Percentiles rank a stretch among this genome's conserved stretches.
phyloP scores from a whole-genome alignment of 2,113 vertebrate genomes.

The Nerophis ophidion region DNA sequence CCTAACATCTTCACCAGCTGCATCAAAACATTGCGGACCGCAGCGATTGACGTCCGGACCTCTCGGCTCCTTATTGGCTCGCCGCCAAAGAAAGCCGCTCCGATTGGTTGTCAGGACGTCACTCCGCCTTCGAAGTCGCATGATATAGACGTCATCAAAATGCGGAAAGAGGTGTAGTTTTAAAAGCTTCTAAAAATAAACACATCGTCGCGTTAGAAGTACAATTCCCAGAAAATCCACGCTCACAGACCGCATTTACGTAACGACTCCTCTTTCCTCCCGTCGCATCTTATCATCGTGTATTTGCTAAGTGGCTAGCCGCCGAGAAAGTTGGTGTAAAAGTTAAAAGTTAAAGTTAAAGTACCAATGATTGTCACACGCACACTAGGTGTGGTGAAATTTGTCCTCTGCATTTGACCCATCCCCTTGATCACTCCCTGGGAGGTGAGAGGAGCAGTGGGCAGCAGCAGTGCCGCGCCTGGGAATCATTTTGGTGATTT shows the following conservation, averaged over 20 bases:
- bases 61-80: slow-evolving; percentile 30
- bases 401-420: too few relatives aligned
- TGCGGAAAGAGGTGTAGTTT: slow-evolving; percentile 41
- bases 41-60: slow-evolving; percentile 5
- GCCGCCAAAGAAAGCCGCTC: accelerated
- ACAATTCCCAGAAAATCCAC: slow-evolving; percentile 38
- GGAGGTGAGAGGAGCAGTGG: too few relatives aligned
- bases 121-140: slow-evolving; percentile 26
- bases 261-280: slow-evolving; percentile 22
- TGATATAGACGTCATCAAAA: slow-evolving; percentile 11
- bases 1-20: slow-evolving; percentile 22
- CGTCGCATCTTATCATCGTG: slow-evolving; percentile 35
- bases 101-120: slow-evolving; percentile 36
- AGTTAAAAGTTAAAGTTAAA: too few relatives aligned
- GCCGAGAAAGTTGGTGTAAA: neutral
- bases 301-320: slow-evolving; percentile 50
- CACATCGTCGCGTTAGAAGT: neutral
- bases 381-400: too few relatives aligned
- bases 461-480: too few relatives aligned
- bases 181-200: neutral
- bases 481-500: too few relatives aligned
- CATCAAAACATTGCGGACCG: slow-evolving; percentile 51
- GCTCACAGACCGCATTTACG: slow-evolving; percentile 16
- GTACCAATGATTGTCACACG: too few relatives aligned
- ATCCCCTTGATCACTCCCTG: too few relatives aligned